Evolutionary conservation across 2,888 invertebrate genomes (phyloP), one percentile per base, ranked within the genome.

Genomic region (Tortrix viridana): DNA sequence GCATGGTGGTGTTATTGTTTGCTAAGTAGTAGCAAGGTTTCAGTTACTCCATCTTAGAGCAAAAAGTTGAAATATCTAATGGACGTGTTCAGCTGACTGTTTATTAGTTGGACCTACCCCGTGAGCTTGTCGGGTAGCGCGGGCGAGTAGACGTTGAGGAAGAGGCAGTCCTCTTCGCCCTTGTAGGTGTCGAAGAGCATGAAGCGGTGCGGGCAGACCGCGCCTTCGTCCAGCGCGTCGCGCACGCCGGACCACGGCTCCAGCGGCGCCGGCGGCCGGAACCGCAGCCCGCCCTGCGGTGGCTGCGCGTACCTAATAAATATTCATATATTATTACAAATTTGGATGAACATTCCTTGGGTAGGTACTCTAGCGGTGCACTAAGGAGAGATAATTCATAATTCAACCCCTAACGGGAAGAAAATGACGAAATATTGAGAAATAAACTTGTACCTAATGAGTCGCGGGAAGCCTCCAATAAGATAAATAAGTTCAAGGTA

Each of bases 161-260:
- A 95, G 20, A 96, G 91, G 71, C 96, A 96, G 75, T 94, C 94
- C 71, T 94, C 94, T 61, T 93, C 93, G 0, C 94, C 94, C 73
- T 94, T 94, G 71, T 93, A 94, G 1, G 93, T 94, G 74, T 94
- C 94, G 85, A 95, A 89, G 76, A 95, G 87, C 93, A 94, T 92
- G 78, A 94, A 94, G 70, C 93, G 88, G 77, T 96, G 96, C 0
- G 95, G 95, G 74, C 96, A 96, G 12, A 94, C 94, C n/a, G 94
- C 93, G 5, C 95, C 94, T 72, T 95, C 95, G 47, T 94, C 93
- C 1, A 94, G 88, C 0, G 95, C 96, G 77, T 95, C 95, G 60
- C 95, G 92, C 1, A 94, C 85, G 0, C 94, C 95, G 0, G 92
- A 81, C 95, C 95, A 95, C 0, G 94, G 86, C 67, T 92, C 93